A percentile compares a stretch with the other conserved stretches of the same genome.
Conservation (phyloP, 2,113 vertebrate species). For the Rhinolophus ferrumequinum region DNA sequence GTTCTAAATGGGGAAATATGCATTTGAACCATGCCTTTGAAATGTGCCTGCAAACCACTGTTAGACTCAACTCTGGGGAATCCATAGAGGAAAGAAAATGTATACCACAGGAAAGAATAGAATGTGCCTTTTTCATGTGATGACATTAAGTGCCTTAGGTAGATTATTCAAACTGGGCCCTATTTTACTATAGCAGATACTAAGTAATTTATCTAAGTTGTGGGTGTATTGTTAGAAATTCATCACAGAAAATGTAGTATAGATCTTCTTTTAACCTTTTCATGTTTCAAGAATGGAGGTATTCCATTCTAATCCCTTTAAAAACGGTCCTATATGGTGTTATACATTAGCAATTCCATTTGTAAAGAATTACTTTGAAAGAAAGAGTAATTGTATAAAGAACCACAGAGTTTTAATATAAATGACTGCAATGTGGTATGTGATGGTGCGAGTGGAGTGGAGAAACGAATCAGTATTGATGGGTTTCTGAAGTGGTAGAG, state of each 20-base stretch:
- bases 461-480: too few species aligned
- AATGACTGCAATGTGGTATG: not conserved
- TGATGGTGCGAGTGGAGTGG: not conserved
- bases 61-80: not conserved
- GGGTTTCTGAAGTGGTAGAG: not conserved
- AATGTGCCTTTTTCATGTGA: not conserved
- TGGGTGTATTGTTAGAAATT: constrained; percentile 49
- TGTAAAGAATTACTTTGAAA: constrained; percentile 42
- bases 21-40: not conserved
- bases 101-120: constrained; percentile 48
- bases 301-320: not conserved
- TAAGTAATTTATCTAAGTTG: constrained; percentile 63
- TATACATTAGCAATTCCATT: not conserved
- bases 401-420: not conserved
- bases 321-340: constrained; percentile 14
- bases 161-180: constrained; percentile 58
- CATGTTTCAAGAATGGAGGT: constrained; percentile 21
- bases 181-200: constrained; percentile 59
- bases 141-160: constrained; percentile 70
- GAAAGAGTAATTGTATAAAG: not conserved
- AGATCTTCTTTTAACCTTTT: not conserved
- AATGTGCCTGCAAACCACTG: not conserved
- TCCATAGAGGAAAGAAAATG: constrained; percentile 56
- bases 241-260: constrained; percentile 36
- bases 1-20: not conserved